phyloP scores from a whole-genome alignment of 2,888 invertebrate genomes.

The Macropis europaea region DNA sequence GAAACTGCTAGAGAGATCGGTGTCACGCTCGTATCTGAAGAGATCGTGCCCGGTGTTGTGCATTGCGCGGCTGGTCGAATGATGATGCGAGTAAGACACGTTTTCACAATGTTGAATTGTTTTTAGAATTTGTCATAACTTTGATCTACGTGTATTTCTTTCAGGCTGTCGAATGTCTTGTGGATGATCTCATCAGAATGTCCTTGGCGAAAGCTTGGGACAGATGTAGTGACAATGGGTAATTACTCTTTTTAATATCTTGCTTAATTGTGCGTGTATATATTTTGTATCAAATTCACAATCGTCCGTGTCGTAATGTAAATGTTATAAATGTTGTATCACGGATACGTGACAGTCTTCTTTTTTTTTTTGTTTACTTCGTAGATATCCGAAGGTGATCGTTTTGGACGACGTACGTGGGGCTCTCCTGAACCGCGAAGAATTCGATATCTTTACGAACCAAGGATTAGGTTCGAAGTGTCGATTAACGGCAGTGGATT shows the following conservation, averaged over 20 bases:
- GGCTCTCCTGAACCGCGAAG: constrained; percentile 71
- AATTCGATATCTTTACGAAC: constrained; percentile 76
- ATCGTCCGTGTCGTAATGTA: neutral
- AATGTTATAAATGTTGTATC: constrained; percentile 1
- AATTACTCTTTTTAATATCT: constrained; percentile 19
- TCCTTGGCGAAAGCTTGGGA: constrained; percentile 73
- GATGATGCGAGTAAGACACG: constrained; percentile 64
- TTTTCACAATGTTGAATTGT: neutral
- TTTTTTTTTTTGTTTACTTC: constrained; percentile 42
- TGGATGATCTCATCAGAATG: constrained; percentile 71
- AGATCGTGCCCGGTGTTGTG: constrained; percentile 79
- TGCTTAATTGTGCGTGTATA: neutral
- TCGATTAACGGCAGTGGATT: constrained; percentile 22
- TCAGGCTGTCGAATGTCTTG: constrained; percentile 70
- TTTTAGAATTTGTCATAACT: neutral
- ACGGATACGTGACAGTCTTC: constrained; percentile 8
- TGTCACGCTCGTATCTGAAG: constrained; percentile 79
- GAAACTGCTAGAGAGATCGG: constrained; percentile 80
- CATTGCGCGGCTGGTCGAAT: constrained; percentile 79
- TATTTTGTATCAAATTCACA: constrained; percentile 23
- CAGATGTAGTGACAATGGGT: constrained; percentile 66
- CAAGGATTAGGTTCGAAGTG: constrained; percentile 68
- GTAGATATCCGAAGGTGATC: constrained; percentile 66
- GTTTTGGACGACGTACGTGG: constrained; percentile 69
- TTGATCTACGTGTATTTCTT: neutral